Conservation (phyloP, 2,113 vertebrate species). For the Myiozetetes cayanensis region DNA sequence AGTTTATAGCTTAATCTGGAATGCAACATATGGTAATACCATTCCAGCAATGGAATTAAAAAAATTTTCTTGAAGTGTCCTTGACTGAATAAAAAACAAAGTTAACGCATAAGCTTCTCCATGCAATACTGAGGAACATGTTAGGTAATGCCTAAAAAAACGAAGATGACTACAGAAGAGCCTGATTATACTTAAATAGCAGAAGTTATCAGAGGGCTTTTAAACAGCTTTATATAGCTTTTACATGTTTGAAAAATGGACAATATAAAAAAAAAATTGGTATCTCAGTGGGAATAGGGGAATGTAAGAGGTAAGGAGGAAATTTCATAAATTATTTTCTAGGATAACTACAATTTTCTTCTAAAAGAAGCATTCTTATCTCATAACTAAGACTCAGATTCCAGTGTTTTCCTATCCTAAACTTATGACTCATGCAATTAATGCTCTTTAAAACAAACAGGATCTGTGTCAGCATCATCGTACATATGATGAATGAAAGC, state of each 20-base stretch:
- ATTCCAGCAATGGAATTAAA: neutral
- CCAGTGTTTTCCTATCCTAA: neutral
- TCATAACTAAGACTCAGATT: neutral
- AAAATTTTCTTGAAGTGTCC: neutral
- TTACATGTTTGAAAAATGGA: neutral
- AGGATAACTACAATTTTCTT: neutral
- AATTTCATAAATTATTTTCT: neutral
- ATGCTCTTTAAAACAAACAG: neutral
- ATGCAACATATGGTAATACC: neutral
- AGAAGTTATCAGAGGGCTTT: neutral
- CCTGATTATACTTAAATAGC: neutral
- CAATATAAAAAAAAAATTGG: neutral
- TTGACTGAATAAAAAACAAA: neutral
- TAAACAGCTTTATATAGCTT: neutral
- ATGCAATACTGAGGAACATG: neutral
- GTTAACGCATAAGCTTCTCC: neutral
- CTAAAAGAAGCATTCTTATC: neutral
- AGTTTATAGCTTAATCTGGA: too few species aligned
- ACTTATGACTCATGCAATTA: neutral
- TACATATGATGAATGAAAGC: neutral
- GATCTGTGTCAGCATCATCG: neutral
- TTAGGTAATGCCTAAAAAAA: neutral
- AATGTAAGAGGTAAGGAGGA: neutral
- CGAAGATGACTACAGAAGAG: neutral
- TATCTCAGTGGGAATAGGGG: neutral